These are phyloP conservation scores for Okapia johnstoni DNA, from an alignment of 2,113 vertebrate genomes.

Conservation along the genomic window DNA sequence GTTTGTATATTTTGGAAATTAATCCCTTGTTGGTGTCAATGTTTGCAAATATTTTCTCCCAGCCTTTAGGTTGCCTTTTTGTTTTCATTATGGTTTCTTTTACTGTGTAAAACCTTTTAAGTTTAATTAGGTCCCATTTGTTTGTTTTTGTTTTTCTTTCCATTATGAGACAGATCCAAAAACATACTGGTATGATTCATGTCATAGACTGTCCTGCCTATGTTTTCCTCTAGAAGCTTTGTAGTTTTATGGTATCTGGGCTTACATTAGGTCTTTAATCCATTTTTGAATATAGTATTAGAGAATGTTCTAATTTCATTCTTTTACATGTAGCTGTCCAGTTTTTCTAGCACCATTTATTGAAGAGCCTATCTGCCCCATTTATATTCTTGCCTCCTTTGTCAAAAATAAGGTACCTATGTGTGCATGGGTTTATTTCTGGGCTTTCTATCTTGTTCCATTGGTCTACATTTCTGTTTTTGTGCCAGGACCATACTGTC, in stretches of 20 bases:
- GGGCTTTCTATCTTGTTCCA: background rate
- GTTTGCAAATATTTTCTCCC: background rate
- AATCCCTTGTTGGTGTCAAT: background rate
- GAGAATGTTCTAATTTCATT: background rate
- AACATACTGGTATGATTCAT: background rate
- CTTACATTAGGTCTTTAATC: background rate
- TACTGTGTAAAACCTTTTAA: background rate
- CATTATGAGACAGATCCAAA: background rate
- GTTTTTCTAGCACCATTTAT: background rate
- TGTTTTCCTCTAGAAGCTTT: background rate
- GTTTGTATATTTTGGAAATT: background rate
- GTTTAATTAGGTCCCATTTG: background rate
- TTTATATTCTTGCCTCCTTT: background rate
- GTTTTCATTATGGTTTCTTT: background rate
- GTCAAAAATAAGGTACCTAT: background rate
- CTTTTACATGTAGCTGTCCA: background rate
- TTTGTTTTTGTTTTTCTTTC: background rate
- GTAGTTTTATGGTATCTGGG: background rate
- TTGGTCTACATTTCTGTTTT: background rate
- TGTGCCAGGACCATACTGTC: background rate
- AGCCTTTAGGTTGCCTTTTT: background rate
- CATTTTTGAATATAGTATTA: background rate
- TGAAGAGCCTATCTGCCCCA: background rate
- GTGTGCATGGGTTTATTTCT: background rate
- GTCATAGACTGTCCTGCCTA: background rate